phyloP scores from a whole-genome alignment of 2,113 vertebrate genomes.

The Dermatemys mawii region DNA sequence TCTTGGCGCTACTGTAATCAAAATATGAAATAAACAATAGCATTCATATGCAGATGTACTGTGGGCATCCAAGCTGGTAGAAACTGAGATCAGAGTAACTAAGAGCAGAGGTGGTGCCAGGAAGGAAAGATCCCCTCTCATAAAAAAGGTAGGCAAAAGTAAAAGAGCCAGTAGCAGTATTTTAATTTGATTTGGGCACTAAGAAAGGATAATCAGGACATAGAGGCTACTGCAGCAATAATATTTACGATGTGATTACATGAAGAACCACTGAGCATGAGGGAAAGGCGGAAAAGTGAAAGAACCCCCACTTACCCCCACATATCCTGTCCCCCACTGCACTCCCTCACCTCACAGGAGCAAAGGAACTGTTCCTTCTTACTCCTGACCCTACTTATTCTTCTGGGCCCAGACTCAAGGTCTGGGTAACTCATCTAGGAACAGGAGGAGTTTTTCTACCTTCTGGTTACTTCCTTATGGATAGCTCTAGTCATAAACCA shows the following conservation, averaged over 20 bases:
- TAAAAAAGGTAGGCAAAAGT: not conserved
- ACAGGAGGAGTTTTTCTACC: not conserved
- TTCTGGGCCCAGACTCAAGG: not conserved
- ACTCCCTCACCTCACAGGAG: not conserved
- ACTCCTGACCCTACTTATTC: not conserved
- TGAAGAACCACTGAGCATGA: not conserved
- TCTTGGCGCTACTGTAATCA: not conserved
- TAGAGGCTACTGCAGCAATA: not conserved
- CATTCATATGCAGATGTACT: not conserved
- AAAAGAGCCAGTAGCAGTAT: not conserved
- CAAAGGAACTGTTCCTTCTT: not conserved
- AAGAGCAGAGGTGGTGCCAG: not conserved
- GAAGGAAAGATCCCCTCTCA: not conserved
- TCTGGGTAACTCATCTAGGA: not conserved
- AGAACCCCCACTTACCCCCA: not conserved
- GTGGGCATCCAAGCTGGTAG: not conserved
- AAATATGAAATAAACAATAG: not conserved
- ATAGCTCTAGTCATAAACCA: not conserved
- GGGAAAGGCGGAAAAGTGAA: not conserved
- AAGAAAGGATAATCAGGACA: not conserved
- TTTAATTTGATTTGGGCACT: not conserved
- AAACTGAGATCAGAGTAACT: not conserved
- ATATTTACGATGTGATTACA: not conserved
- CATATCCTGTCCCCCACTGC: not conserved
- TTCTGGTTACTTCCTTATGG: not conserved